Percentiles rank a stretch among this genome's conserved stretches.
Evolutionary conservation across 1,140 invertebrate genomes (phyloP).

Genomic region (Onthophagus taurus): DNA sequence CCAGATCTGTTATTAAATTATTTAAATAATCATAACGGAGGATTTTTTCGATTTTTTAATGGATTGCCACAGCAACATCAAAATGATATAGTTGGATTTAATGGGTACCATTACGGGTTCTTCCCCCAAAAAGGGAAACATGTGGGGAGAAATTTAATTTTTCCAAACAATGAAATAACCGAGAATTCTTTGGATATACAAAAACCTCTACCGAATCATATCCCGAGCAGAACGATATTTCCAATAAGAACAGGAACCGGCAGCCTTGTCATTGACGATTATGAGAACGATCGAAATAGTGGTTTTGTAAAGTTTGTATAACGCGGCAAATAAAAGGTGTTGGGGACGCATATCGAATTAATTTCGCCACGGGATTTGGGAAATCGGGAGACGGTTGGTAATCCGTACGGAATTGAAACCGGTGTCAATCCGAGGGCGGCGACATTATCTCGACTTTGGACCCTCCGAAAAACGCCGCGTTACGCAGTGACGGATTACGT

Average conservation of each 20-base stretch:
- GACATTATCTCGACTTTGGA: slow-evolving; percentile 32
- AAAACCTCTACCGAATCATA: slow-evolving; percentile 27
- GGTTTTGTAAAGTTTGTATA: too few relatives aligned
- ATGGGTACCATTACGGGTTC: background rate
- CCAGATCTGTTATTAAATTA: slow-evolving; percentile 62
- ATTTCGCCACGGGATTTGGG: slow-evolving; percentile 29
- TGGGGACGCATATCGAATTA: slow-evolving; percentile 36
- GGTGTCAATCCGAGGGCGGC: slow-evolving; percentile 33
- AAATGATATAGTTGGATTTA: slow-evolving; percentile 1
- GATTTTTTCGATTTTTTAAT: slow-evolving; percentile 71
- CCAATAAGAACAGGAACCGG: slow-evolving; percentile 39
- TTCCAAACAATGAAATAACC: slow-evolving; percentile 16
- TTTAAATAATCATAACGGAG: slow-evolving; percentile 77
- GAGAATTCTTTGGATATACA: slow-evolving; percentile 24
- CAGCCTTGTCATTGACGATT: slow-evolving; percentile 35
- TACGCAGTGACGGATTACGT: slow-evolving; percentile 35
- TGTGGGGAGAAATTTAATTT: slow-evolving; percentile 13
- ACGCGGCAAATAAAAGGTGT: too few relatives aligned
- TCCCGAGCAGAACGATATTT: slow-evolving; percentile 32
- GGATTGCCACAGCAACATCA: slow-evolving; percentile 27
- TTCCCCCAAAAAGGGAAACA: background rate
- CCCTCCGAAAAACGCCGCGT: slow-evolving; percentile 20
- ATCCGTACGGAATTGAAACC: slow-evolving; percentile 36
- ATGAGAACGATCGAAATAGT: too few relatives aligned
- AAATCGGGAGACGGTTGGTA: slow-evolving; percentile 29